Evolutionary conservation across 2,888 invertebrate species (phyloP).

Genomic region (Rhamnusium bicolor): DNA sequence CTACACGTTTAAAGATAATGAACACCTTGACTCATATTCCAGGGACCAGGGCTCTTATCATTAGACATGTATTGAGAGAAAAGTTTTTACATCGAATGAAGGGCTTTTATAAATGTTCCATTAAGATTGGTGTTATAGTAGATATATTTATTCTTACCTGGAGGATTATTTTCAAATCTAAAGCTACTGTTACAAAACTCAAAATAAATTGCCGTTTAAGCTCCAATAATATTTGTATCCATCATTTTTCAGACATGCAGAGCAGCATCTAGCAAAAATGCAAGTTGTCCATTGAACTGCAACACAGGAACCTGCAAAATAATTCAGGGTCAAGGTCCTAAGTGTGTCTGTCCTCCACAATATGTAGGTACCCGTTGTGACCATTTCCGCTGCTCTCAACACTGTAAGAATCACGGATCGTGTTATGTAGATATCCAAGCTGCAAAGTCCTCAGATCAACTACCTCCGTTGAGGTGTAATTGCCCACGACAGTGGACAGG

Average conservation of each 20-base stretch:
- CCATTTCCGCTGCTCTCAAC: slow-evolving; percentile 79
- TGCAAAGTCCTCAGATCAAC: slow-evolving; percentile 52
- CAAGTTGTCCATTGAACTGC: slow-evolving; percentile 74
- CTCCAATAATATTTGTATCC: not conserved
- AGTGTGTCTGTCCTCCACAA: slow-evolving; percentile 78
- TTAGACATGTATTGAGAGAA: too few species aligned
- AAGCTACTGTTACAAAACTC: too few species aligned
- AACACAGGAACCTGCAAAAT: slow-evolving; percentile 77
- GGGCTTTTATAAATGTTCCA: too few species aligned
- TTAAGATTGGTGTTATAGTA: too few species aligned
- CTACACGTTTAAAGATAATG: too few species aligned
- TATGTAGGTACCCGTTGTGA: slow-evolving; percentile 81
- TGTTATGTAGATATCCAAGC: slow-evolving; percentile 71
- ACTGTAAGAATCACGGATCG: slow-evolving; percentile 78
- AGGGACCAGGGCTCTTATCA: too few species aligned
- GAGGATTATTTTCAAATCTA: too few species aligned
- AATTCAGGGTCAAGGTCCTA: slow-evolving; percentile 71
- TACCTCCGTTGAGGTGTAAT: slow-evolving; percentile 71
- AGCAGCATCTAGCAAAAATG: slow-evolving; percentile 56
- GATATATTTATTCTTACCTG: too few species aligned
- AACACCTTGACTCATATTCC: too few species aligned
- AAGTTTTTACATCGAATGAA: too few species aligned
- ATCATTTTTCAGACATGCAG: slow-evolving; percentile 67
- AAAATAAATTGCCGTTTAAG: too few species aligned
- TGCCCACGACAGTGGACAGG: slow-evolving; percentile 80